Conservation (phyloP, 2,113 vertebrate genomes). For the Gambusia holbrooki region DNA sequence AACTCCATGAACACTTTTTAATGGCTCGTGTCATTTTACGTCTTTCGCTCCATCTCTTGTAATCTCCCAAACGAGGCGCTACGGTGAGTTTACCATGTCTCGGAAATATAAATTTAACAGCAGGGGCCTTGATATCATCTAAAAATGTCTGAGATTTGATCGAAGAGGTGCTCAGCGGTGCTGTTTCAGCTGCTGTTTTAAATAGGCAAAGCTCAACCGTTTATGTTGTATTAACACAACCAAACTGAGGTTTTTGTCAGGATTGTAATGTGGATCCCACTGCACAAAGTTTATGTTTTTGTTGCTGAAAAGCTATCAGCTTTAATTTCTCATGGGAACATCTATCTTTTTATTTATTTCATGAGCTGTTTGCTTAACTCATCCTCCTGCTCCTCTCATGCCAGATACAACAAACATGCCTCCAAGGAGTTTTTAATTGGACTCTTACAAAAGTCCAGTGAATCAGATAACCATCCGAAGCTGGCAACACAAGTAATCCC, state of each 20-base stretch:
- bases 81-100: background rate
- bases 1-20: conserved; percentile 16
- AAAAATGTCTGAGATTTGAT: background rate
- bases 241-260: conserved; percentile 25
- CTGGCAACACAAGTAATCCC: conserved; percentile 28
- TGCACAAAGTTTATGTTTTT: conserved; percentile 1
- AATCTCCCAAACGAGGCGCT: background rate
- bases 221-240: conserved; percentile 11
- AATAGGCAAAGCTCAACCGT: conserved; percentile 8
- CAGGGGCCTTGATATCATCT: background rate
- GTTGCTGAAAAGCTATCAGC: conserved; percentile 31
- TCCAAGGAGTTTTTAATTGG: conserved; percentile 49
- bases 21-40: background rate
- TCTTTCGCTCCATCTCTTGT: conserved; percentile 11
- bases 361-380: conserved; percentile 46
- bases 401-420: conserved; percentile 64
- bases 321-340: conserved; percentile 47
- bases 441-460: conserved; percentile 13
- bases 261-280: background rate
- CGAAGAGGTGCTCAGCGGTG: conserved; percentile 3
- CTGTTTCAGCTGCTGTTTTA: conserved; percentile 14
- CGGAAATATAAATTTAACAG: background rate
- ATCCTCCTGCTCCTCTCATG: conserved; percentile 29
- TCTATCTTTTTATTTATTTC: conserved; percentile 33
- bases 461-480: conserved; percentile 15